Evolutionary conservation across 2,888 invertebrate genomes (phyloP).

Genomic region (Cordilura impudica): DNA sequence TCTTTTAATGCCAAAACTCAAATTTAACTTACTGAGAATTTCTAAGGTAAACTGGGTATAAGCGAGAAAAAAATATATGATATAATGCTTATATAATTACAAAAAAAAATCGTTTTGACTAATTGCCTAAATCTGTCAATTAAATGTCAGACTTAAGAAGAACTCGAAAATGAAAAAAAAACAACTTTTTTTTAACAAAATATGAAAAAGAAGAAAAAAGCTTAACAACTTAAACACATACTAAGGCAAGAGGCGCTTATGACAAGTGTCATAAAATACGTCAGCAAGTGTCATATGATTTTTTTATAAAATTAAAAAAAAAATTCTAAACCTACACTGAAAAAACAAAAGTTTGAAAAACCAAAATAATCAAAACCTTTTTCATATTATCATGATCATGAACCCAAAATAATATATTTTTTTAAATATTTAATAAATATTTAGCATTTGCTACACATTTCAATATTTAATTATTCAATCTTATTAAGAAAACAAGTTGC

Average conservation of each 20-base stretch:
- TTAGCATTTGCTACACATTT: too few relatives aligned
- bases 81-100: conserved; percentile 10
- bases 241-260: conserved; percentile 12
- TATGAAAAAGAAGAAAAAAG: not conserved
- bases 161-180: not conserved
- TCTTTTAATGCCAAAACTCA: not conserved
- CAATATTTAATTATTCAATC: too few relatives aligned
- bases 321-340: conserved; percentile 29
- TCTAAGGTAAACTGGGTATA: conserved; percentile 53
- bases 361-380: too few relatives aligned
- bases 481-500: too few relatives aligned
- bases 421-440: too few relatives aligned
- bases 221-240: not conserved
- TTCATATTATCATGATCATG: too few relatives aligned
- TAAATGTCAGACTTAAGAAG: conserved; percentile 67
- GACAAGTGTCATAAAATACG: conserved; percentile 48
- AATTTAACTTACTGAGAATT: conserved; percentile 2
- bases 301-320: not conserved
- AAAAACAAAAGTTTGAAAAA: not conserved
- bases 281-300: conserved; percentile 43
- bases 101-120: conserved; percentile 49
- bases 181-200: conserved; percentile 36
- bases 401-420: too few relatives aligned
- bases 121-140: conserved; percentile 71
- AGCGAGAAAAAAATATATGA: conserved; percentile 1